Evolutionary conservation across 2,797 vertebrate genomes (phyloP).

Genomic region (Phoebastria nigripes): DNA sequence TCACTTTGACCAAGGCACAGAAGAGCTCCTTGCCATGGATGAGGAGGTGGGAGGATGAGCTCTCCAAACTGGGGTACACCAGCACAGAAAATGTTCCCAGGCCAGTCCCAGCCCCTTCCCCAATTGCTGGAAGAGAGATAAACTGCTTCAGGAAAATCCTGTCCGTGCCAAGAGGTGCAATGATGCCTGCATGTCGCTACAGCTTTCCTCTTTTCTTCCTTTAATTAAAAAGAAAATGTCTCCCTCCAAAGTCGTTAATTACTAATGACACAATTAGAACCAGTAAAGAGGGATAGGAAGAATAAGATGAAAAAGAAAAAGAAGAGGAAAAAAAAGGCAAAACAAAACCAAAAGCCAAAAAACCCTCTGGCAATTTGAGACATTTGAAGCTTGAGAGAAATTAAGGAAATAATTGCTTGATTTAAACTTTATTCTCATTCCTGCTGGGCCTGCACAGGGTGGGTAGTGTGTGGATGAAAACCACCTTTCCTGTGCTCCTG

Average conservation of each 20-base stretch:
- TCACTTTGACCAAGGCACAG: neutral
- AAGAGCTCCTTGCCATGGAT: neutral
- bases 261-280: slow-evolving; percentile 62
- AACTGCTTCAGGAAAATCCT: neutral
- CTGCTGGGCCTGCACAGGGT: neutral
- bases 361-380: neutral
- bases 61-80: neutral
- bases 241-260: slow-evolving; percentile 63
- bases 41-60: neutral
- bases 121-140: neutral
- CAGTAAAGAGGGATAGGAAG: neutral
- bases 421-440: neutral
- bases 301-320: neutral
- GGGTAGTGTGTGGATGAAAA: neutral
- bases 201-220: neutral
- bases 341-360: neutral
- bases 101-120: neutral
- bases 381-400: neutral
- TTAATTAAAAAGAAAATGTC: slow-evolving; percentile 60
- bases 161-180: neutral
- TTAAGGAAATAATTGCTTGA: slow-evolving; percentile 15
- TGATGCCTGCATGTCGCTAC: neutral
- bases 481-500: neutral
- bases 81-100: accelerated
- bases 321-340: neutral